Evolutionary conservation across 2,797 vertebrate genomes (phyloP).

Genomic region (Clarias pachynema): DNA sequence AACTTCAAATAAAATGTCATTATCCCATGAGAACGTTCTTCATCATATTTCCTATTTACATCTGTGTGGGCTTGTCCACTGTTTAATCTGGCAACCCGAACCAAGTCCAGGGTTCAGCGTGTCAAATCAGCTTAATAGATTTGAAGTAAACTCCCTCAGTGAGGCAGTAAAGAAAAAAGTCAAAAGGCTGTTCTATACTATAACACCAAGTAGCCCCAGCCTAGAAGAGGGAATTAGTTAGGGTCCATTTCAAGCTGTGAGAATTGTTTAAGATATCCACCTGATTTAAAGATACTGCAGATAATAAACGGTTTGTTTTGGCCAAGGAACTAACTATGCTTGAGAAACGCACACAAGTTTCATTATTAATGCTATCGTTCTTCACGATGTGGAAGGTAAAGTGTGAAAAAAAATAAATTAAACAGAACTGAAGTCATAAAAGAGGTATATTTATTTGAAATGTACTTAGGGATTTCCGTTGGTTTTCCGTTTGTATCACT

Average conservation of each 20-base stretch:
- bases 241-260: conserved; percentile 19
- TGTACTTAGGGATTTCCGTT: not conserved
- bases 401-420: not conserved
- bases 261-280: conserved; percentile 17
- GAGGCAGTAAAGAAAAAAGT: not conserved
- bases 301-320: conserved; percentile 1
- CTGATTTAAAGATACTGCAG: not conserved
- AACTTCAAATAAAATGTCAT: conserved; percentile 17
- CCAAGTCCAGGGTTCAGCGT: conserved; percentile 9
- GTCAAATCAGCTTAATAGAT: conserved; percentile 32
- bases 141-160: conserved; percentile 11
- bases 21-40: conserved; percentile 19
- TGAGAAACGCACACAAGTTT: not conserved
- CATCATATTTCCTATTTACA: conserved; percentile 31
- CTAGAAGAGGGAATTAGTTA: conserved; percentile 10
- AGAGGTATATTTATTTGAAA: not conserved
- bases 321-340: not conserved
- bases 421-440: not conserved
- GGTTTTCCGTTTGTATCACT: not conserved
- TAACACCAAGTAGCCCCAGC: not conserved
- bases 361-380: not conserved
- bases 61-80: conserved; percentile 15
- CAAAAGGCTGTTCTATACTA: conserved; percentile 12
- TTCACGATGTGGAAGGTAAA: not conserved
- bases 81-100: conserved; percentile 36